phyloP scores from a whole-genome alignment of 2,888 invertebrate genomes.

The Tenthredo livida region DNA sequence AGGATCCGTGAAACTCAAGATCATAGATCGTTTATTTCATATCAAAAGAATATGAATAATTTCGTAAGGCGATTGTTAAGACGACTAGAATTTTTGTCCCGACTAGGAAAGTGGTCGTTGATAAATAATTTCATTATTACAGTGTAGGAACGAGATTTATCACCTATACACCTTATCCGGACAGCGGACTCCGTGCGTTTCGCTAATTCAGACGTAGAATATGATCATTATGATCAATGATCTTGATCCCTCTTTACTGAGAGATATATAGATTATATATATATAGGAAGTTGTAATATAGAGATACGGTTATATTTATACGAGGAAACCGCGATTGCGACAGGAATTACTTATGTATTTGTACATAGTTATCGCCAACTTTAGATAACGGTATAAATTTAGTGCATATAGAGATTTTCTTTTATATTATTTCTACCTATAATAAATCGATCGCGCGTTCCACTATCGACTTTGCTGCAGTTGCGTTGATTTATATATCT shows the following conservation, averaged over 20 bases:
- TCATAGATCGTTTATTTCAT: not conserved
- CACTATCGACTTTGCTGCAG: not conserved
- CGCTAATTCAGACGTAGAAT: constrained; percentile 19
- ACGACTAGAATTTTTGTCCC: too few species aligned
- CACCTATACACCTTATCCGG: not conserved
- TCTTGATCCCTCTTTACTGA: not conserved
- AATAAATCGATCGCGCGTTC: constrained; percentile 15
- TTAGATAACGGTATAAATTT: constrained; percentile 4
- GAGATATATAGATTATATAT: not conserved
- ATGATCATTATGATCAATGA: not conserved
- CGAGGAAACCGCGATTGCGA: constrained; percentile 21
- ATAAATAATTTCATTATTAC: not conserved
- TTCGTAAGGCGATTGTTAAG: too few species aligned
- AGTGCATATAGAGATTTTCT: constrained; percentile 54
- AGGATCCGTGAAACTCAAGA: not conserved
- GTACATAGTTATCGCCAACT: constrained; percentile 64
- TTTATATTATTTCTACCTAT: too few species aligned
- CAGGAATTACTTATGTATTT: constrained; percentile 34
- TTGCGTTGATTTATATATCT: not conserved
- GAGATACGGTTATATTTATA: not conserved
- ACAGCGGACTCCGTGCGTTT: not conserved
- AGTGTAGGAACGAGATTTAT: not conserved
- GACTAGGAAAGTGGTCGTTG: too few species aligned
- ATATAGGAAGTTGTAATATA: not conserved
- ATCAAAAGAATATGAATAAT: too few species aligned